phyloP scores from a whole-genome alignment of 2,888 invertebrate genomes.

The Polydrusus tereticollis region DNA sequence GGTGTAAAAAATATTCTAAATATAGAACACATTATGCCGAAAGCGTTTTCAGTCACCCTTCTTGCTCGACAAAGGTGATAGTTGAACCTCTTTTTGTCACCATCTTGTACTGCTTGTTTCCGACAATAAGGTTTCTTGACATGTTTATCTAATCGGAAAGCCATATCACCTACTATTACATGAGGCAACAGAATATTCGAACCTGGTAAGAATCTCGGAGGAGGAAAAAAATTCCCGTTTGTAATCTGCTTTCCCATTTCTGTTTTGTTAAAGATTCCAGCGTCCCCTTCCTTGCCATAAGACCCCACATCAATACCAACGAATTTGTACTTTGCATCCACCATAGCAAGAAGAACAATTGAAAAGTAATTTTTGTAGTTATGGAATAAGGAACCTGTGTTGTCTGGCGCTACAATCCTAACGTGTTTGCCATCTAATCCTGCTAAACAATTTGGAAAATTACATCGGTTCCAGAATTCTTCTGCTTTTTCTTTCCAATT shows the following conservation, averaged over 20 bases:
- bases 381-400: slow-evolving; percentile 17
- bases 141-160: slow-evolving; percentile 21
- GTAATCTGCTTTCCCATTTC: slow-evolving; percentile 14
- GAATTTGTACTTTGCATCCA: slow-evolving; percentile 12
- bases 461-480: slow-evolving; percentile 17
- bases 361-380: slow-evolving; percentile 26
- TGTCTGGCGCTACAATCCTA: slow-evolving; percentile 5
- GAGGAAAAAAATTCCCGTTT: slow-evolving; percentile 14
- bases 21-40: slow-evolving; percentile 16
- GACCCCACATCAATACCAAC: slow-evolving; percentile 22
- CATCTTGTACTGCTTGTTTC: slow-evolving; percentile 8
- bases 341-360: slow-evolving; percentile 14
- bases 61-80: slow-evolving; percentile 16
- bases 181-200: slow-evolving; percentile 24
- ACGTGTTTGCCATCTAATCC: slow-evolving; percentile 26
- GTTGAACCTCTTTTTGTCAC: slow-evolving; percentile 12
- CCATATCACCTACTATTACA: slow-evolving; percentile 26
- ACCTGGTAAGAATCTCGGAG: slow-evolving; percentile 19
- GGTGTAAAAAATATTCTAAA: slow-evolving; percentile 22
- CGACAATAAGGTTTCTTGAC: slow-evolving; percentile 19
- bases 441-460: slow-evolving; percentile 27
- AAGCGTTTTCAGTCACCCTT: slow-evolving; percentile 18
- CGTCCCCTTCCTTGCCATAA: slow-evolving; percentile 29
- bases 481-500: slow-evolving; percentile 16
- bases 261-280: slow-evolving; percentile 26